A percentile compares a stretch with the other conserved stretches of the same genome.
Evolutionary conservation across 2,888 invertebrate genomes (phyloP).

Genomic region (Augochlorella aurata): DNA sequence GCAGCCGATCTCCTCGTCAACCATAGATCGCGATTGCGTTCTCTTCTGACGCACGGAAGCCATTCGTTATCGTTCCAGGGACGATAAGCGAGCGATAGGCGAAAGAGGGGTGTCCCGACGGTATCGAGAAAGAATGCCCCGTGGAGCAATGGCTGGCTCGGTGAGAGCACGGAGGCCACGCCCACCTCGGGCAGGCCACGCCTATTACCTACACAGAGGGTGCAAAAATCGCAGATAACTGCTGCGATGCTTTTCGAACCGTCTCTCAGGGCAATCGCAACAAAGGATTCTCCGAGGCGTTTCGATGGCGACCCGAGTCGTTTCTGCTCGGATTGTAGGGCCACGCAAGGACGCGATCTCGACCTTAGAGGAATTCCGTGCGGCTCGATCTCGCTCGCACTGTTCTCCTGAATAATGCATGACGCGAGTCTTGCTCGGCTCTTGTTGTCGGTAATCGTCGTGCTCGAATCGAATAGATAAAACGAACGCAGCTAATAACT

Average conservation of each 20-base stretch:
- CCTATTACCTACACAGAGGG: neutral
- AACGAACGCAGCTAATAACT: slow-evolving; percentile 27
- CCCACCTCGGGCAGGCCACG: neutral
- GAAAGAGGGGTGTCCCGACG: neutral
- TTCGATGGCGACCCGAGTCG: neutral
- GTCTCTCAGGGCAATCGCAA: too few relatives aligned
- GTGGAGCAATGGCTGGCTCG: neutral
- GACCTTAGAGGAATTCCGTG: neutral
- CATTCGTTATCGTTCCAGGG: neutral
- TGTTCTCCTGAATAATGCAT: slow-evolving; percentile 50
- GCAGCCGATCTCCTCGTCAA: neutral
- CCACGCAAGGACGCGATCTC: neutral
- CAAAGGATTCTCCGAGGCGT: too few relatives aligned
- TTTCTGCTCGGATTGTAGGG: neutral
- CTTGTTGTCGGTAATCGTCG: slow-evolving; percentile 31
- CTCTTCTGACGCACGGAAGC: neutral
- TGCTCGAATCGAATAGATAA: slow-evolving; percentile 18
- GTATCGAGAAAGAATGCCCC: neutral
- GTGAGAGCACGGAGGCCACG: neutral
- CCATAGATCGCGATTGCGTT: neutral
- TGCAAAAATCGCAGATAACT: neutral
- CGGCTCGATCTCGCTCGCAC: neutral
- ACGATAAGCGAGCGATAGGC: neutral
- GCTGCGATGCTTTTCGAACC: too few relatives aligned
- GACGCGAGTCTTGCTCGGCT: neutral